phyloP scores from a whole-genome alignment of 2,797 vertebrate species.

The Pangasius djambal region DNA sequence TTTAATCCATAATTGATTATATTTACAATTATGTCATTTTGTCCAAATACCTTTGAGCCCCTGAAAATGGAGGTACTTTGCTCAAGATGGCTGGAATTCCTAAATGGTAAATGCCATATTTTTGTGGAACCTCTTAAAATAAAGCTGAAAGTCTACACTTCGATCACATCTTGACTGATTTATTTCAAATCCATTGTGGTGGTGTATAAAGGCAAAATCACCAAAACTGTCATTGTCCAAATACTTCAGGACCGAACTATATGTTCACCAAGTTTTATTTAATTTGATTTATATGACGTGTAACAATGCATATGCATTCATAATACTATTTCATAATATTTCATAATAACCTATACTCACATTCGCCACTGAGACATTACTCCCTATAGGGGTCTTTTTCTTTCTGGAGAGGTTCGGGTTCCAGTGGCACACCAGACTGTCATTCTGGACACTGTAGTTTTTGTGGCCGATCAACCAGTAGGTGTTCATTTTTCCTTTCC shows the following conservation, averaged over 20 bases:
- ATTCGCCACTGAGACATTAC: conserved; percentile 66
- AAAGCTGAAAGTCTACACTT: too few species aligned
- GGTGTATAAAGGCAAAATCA: too few species aligned
- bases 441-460: conserved; percentile 87
- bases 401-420: conserved; percentile 73
- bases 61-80: too few species aligned
- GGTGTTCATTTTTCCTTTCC: conserved; percentile 89
- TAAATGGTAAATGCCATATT: too few species aligned
- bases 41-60: too few species aligned
- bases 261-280: not conserved
- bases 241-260: not conserved
- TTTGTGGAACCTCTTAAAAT: too few species aligned
- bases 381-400: conserved; percentile 65
- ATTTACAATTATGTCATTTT: too few species aligned
- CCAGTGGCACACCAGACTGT: conserved; percentile 93
- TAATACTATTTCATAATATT: not conserved
- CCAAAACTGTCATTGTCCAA: too few species aligned
- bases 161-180: too few species aligned
- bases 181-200: too few species aligned
- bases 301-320: not conserved
- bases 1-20: too few species aligned
- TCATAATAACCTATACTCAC: conserved; percentile 58
- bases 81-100: too few species aligned
- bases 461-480: conserved; percentile 89
- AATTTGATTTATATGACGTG: not conserved